Conservation (phyloP, 2,888 invertebrate genomes). For the Drosophila melanocephala region DNA sequence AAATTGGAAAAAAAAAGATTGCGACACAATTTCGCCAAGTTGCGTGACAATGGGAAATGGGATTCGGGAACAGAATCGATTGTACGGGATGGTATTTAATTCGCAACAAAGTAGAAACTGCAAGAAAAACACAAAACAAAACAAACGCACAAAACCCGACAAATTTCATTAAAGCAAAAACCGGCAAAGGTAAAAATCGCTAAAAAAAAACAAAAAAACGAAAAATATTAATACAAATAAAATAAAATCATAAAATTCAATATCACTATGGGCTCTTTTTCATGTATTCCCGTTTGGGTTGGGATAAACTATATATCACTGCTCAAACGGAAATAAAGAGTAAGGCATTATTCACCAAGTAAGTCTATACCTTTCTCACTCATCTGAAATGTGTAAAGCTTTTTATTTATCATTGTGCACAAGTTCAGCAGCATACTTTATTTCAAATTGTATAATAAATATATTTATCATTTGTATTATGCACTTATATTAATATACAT, state of each 20-base stretch:
- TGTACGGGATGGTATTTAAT: slow-evolving; percentile 45
- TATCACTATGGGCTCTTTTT: slow-evolving; percentile 18
- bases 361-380: slow-evolving; percentile 16
- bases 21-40: slow-evolving; percentile 13
- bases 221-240: slow-evolving; percentile 73
- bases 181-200: slow-evolving; percentile 56
- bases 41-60: slow-evolving; percentile 12
- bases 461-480: slow-evolving; percentile 48
- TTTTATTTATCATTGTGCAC: slow-evolving; percentile 58
- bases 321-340: slow-evolving; percentile 8
- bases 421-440: slow-evolving; percentile 57
- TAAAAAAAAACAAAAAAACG: slow-evolving; percentile 40
- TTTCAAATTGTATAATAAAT: slow-evolving; percentile 62
- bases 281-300: background rate
- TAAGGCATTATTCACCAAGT: background rate
- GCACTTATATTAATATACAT: slow-evolving; percentile 24
- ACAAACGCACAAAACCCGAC: slow-evolving; percentile 47
- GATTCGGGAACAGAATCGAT: slow-evolving; percentile 30
- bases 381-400: background rate
- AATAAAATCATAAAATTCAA: slow-evolving; percentile 65
- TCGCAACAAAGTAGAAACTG: slow-evolving; percentile 44
- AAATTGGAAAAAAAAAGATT: slow-evolving; percentile 13
- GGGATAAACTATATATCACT: background rate
- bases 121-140: slow-evolving; percentile 22
- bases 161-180: slow-evolving; percentile 65